Evolutionary conservation across 2,797 vertebrate species (phyloP), one percentile per base, ranked within the genome.

Genomic region (Ambastaia sidthimunki): DNA sequence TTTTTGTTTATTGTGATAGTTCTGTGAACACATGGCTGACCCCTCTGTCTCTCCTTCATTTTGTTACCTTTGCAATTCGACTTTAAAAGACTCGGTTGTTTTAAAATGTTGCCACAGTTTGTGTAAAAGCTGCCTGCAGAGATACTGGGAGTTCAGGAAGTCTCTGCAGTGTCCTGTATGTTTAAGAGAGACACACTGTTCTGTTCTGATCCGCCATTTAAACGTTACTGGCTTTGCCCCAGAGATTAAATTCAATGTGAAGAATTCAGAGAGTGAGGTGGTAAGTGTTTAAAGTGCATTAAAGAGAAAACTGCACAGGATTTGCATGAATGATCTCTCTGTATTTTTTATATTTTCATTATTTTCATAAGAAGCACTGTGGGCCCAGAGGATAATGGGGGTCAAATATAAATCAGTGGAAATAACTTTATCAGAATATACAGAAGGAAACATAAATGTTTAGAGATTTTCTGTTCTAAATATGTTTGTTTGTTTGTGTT

Each of bases 111-210:
- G 0, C 23, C 77, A 82, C 77, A 71, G 80, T 9, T 71, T 82
- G 63, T 80, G 83, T 10, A 77, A 52, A 70, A 65, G 3, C 57
- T 85, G 83, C 59, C 10, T 77, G 5, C 62, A 77, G 13, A 59
- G 44, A 37, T 82, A 82, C 63, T 84, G 80, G 80, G 80, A 80
- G 80, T 9, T 18, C 18, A 80, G 62, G 2, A 48, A 23, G 69
- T 60, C 68, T 13, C 63, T 85, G 23, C 60, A 21, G 31, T 82
- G 81, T 68, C 81, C 81, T 34, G 70, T 84, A 65, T 84, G 83
- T 77, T 65, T 70, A 16, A 80, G 2, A 11, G 55, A 52, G 12
- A 59, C 28, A 1, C 52, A 4, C 3, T 82, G 80, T 34, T 65
- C 23, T 23, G 76, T 82, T 37, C 41, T 41, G 28, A 47, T 84